phyloP scores from a whole-genome alignment of 2,797 vertebrate genomes.

The Micrastur ruficollis region DNA sequence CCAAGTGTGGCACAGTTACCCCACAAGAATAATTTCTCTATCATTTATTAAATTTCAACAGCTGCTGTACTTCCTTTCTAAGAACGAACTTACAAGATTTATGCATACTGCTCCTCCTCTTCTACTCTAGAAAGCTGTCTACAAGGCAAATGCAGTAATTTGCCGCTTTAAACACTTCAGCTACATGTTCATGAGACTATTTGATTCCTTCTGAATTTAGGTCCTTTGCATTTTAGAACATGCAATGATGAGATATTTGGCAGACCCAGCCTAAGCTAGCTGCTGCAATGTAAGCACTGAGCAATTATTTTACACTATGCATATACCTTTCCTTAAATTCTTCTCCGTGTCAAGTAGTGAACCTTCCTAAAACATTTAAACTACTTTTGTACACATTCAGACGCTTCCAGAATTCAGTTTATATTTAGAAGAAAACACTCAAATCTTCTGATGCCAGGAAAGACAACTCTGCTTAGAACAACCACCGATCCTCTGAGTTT shows the following conservation, averaged over 20 bases:
- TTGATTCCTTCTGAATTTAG: background rate
- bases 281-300: background rate
- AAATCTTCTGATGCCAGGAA: background rate
- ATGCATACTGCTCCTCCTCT: background rate
- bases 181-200: background rate
- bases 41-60: background rate
- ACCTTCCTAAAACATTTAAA: background rate
- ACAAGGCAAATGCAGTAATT: background rate
- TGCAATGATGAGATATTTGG: rapidly evolving
- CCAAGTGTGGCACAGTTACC: background rate
- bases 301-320: background rate
- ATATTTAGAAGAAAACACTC: background rate
- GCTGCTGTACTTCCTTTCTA: background rate
- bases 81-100: background rate
- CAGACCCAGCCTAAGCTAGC: background rate
- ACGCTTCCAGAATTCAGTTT: background rate
- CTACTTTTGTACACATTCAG: background rate
- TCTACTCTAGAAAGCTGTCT: background rate
- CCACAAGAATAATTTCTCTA: background rate
- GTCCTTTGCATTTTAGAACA: background rate
- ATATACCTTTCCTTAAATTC: background rate
- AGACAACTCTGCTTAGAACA: background rate
- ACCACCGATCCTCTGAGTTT: background rate
- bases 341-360: background rate
- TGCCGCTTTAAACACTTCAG: background rate